Percentiles rank a stretch among this genome's conserved stretches.
phyloP scores from a whole-genome alignment of 2,888 invertebrate genomes.

The Lissonota sp. region DNA sequence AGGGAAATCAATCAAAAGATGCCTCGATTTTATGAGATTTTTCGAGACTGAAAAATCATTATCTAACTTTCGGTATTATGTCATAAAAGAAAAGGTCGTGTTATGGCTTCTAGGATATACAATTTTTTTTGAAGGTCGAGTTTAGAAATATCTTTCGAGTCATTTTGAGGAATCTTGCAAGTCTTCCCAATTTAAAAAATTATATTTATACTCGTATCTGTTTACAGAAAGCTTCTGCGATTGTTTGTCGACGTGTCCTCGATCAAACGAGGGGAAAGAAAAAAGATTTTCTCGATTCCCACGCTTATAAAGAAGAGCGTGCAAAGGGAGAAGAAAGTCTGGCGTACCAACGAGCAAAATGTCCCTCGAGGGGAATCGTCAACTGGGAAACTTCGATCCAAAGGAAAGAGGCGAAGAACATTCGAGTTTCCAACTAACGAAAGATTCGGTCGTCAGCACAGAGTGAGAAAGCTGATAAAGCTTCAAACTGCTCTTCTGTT shows the following conservation, averaged over 20 bases:
- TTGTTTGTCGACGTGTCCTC: constrained; percentile 71
- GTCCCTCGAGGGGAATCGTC: constrained; percentile 34
- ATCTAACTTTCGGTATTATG: too few relatives aligned
- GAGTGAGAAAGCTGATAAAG: constrained; percentile 10
- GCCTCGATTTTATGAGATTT: too few relatives aligned
- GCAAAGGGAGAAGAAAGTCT: constrained; percentile 21
- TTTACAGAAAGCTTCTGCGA: constrained; percentile 5
- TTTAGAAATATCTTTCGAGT: too few relatives aligned
- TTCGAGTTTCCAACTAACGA: constrained; percentile 46
- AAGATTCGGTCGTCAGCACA: too few relatives aligned
- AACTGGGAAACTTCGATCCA: constrained; percentile 6
- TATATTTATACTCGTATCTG: too few relatives aligned
- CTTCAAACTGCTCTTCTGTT: constrained; percentile 5
- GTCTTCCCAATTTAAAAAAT: too few relatives aligned
- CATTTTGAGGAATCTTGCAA: too few relatives aligned
- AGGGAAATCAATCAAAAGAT: too few relatives aligned
- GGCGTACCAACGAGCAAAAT: constrained; percentile 24
- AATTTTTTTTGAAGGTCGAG: too few relatives aligned
- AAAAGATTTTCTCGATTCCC: neutral
- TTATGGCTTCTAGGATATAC: too few relatives aligned
- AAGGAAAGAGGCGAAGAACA: constrained; percentile 39
- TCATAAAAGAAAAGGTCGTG: too few relatives aligned
- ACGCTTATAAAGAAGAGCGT: neutral
- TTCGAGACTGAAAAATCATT: too few relatives aligned
- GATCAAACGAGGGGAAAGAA: constrained; percentile 67